A percentile compares a stretch with the other conserved stretches of the same genome.
These are phyloP conservation scores for Amphipyra berbera DNA, from an alignment of 2,888 invertebrate genomes.

Conservation along the genomic window DNA sequence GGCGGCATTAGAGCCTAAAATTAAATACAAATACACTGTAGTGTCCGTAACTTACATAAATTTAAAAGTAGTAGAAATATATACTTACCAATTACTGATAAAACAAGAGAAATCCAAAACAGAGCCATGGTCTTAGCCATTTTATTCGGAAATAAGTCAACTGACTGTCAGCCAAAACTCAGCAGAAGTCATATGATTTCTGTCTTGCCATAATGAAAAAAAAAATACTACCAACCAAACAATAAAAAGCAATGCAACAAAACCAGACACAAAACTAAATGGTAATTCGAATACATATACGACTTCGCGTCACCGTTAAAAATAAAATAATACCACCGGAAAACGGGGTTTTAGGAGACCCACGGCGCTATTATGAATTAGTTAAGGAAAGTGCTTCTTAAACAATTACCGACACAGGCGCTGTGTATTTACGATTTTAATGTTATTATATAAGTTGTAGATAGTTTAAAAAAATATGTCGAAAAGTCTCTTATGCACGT, in stretches of 20 bases:
- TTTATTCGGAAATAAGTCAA: constrained; percentile 72
- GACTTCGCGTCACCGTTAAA: no score
- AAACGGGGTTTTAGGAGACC: no score
- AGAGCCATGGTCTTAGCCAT: constrained; percentile 82
- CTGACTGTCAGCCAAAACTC: constrained; percentile 65
- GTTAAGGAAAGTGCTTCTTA: no score
- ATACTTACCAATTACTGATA: constrained; percentile 81
- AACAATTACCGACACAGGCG: no score
- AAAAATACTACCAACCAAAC: constrained; percentile 46
- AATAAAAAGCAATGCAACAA: background rate
- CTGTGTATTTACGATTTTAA: no score
- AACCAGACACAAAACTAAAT: no score
- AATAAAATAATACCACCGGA: no score
- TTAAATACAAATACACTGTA: background rate
- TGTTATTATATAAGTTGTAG: no score
- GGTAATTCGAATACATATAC: no score
- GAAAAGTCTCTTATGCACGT: no score
- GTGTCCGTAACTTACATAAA: background rate
- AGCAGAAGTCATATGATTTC: constrained; percentile 88
- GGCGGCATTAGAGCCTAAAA: constrained; percentile 86
- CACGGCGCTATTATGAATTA: no score
- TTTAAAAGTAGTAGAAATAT: background rate
- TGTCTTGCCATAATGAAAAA: constrained; percentile 69
- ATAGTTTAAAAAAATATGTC: no score
- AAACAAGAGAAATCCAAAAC: constrained; percentile 78